A percentile compares a stretch with the other conserved stretches of the same genome.
Evolutionary conservation across 2,888 invertebrate species (phyloP).

Genomic region (Spisula solida): DNA sequence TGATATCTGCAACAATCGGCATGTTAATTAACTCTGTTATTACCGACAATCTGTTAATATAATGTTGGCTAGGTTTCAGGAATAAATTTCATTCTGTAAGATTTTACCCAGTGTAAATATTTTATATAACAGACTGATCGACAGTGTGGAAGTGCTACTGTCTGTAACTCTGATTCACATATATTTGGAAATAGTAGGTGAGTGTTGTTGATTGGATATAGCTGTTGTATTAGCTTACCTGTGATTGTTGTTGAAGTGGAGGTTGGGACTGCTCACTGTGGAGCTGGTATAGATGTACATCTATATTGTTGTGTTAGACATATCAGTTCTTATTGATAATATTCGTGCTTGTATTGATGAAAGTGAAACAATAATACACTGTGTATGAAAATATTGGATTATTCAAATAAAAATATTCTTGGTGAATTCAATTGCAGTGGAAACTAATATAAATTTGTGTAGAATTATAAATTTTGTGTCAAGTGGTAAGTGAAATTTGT

Average conservation of each 20-base stretch:
- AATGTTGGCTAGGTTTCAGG: background rate
- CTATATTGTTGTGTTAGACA: background rate
- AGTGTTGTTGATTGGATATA: background rate
- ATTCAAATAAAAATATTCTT: background rate
- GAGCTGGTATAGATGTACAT: background rate
- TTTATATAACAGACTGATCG: background rate
- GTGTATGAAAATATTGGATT: background rate
- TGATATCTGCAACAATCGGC: too few relatives aligned
- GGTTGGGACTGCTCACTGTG: background rate
- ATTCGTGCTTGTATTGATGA: background rate
- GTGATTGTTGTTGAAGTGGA: background rate
- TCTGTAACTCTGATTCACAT: constrained; percentile 9
- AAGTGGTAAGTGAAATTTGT: background rate
- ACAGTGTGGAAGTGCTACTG: background rate
- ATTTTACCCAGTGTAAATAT: background rate
- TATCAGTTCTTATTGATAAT: background rate
- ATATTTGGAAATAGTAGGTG: background rate
- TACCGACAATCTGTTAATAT: background rate
- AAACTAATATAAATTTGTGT: background rate
- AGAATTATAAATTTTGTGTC: background rate
- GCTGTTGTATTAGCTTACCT: background rate
- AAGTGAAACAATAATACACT: background rate
- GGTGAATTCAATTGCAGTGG: background rate
- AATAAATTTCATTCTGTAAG: background rate
- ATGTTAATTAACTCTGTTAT: too few relatives aligned